Evolutionary conservation across 1,140 invertebrate genomes (phyloP), one percentile per base, ranked within the genome.

Genomic region (Harpegnathos saltator): DNA sequence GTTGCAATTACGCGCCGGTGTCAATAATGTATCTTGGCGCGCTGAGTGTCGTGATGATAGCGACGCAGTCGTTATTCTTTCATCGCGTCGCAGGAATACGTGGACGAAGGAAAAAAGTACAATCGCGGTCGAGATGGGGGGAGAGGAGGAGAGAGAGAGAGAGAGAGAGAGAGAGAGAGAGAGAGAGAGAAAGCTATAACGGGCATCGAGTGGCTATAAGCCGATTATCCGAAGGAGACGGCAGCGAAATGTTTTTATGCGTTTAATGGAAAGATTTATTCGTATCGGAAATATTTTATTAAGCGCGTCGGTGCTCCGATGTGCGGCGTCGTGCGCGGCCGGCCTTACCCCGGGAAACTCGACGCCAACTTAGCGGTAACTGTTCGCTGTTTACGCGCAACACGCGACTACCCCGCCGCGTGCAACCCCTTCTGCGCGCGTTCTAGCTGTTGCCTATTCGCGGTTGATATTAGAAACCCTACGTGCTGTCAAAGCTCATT

Each of bases 401-500:
- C 83, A 69, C 50, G 50, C 38, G 44, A 22, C 22, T 38, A 24
- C 26, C 22, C 14, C 17, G 56, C 54, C n/a, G 22, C 29, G 14
- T 52, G 29, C 38, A n/a, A n/a, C n/a, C n/a, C n/a, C n/a, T n/a
- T n/a, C n/a, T 44, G 9, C 59, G 56, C 24, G 61, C 81, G 71
- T 82, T 54, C 71, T 33, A 33, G n/a, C 52, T 11, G 15, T 56
- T 50, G 50, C 66, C 68, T 77, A 52, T 50, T n/a, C 73, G 52
- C 9, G 17, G 48, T 58, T 80, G 69, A 89, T 81, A 77, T 77
- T 86, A 83, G 86, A 89, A 88, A 86, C 84, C 86, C 61, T 81
- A 73, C 50, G 73, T 44, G 83, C 17, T 72, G 52, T 66, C 29
- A 85, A 83, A 88, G 86, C 83, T 89, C 73, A 84, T 88, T 88